Base-by-base conservation (phyloP, 2,888 invertebrate species). In the Coelopa pilipes region DNA sequence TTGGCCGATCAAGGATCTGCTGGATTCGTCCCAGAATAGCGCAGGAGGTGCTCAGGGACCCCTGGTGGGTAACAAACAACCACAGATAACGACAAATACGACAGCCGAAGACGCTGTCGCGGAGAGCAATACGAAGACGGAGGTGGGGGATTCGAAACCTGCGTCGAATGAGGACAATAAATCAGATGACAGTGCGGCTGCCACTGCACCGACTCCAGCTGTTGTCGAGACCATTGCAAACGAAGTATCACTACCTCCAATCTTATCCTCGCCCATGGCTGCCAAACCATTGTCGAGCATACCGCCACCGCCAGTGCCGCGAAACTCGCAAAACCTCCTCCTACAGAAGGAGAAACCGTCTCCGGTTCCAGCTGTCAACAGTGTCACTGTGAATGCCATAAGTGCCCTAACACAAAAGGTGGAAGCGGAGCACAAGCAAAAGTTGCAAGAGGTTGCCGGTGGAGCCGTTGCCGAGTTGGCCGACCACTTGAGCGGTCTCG, bases 1-100 rank as follows among this genome's bases (percentile, higher is more conserved):
- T 85, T 99, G 99, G 99, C 98, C 98, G 46, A 92, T 96, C 60
- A 88, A 91, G 15, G 93, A 94, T 84, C 88, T 90, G 69, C 82
- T 85, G 71, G 87, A 81, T 75, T 82, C 81, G 82, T 80, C 77
- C 68, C 78, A 76, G 70, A 74, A 73, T n/a, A 65, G 70, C 13
- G 53, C 65, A 15, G 65, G 62, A 2, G 75, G 63, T 9, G 60
- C 47, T 24, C 74, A 63, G 24, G 65, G 59, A n/a, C 71, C 74
- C 12, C 46, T 62, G 21, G 68, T 63, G 34, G 76, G 66, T 53
- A 77, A 67, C 65, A 60, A 46, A 53, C 69, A 73, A 46, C 67
- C 53, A 47, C 74, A 75, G 45, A 59, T 21, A 21, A 17, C 68
- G 13, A 55, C 50, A 15, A n/a, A n/a, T n/a, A 79, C 9, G 72